Evolutionary conservation across 2,888 invertebrate species (phyloP).

Genomic region (Chloroclysta siterata): DNA sequence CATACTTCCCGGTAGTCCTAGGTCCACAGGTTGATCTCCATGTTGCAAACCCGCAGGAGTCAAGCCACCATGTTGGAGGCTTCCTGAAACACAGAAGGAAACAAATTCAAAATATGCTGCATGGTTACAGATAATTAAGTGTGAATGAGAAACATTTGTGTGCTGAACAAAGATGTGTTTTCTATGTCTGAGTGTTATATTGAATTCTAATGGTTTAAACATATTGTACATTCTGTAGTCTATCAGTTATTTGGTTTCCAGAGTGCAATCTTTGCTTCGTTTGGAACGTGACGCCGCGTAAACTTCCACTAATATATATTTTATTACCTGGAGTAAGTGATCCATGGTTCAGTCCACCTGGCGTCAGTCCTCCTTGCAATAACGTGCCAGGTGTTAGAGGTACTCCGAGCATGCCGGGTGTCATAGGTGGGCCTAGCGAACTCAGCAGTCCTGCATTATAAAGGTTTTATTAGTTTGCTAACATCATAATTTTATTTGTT

Average conservation of each 20-base stretch:
- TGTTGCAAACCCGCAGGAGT: conserved; percentile 56
- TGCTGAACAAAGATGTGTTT: no score
- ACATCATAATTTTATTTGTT: neutral
- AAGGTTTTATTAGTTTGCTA: neutral
- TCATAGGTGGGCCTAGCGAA: conserved; percentile 74
- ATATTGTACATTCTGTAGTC: no score
- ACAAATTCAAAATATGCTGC: neutral
- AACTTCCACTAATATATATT: neutral
- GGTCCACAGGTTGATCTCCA: conserved; percentile 47
- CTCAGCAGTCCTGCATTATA: conserved; percentile 66
- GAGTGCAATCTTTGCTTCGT: no score
- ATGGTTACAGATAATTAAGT: no score
- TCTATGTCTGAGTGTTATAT: no score
- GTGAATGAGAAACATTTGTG: neutral
- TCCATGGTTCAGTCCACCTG: conserved; percentile 61
- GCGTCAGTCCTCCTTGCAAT: conserved; percentile 70
- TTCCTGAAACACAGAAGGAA: conserved; percentile 44
- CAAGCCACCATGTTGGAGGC: conserved; percentile 73
- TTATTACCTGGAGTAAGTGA: conserved; percentile 20
- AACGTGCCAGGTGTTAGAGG: conserved; percentile 75
- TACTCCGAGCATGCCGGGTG: conserved; percentile 71
- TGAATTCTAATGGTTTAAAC: no score
- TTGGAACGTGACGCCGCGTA: no score
- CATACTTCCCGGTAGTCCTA: conserved; percentile 48
- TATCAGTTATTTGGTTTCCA: no score